phyloP scores from a whole-genome alignment of 2,797 vertebrate genomes.

The Acanthurus lineatus region DNA sequence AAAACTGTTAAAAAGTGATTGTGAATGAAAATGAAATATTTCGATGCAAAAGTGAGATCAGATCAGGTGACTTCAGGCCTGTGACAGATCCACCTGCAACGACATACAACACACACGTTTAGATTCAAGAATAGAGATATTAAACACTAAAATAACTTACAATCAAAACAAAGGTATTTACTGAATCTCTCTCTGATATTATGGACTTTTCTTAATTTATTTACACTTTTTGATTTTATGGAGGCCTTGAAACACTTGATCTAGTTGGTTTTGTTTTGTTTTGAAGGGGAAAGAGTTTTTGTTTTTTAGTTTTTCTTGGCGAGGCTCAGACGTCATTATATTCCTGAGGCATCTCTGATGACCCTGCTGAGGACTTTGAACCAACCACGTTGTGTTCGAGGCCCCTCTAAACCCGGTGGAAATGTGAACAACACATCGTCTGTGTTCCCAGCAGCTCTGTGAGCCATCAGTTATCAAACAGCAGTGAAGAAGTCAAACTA shows the following conservation, averaged over 20 bases:
- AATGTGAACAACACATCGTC: neutral
- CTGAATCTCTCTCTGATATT: too few relatives aligned
- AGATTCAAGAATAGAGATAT: neutral
- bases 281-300: too few relatives aligned
- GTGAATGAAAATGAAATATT: constrained; percentile 28
- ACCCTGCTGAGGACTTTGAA: too few relatives aligned
- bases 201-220: too few relatives aligned
- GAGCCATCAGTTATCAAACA: constrained; percentile 51
- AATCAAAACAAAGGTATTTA: neutral
- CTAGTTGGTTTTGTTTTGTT: too few relatives aligned
- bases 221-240: too few relatives aligned
- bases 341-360: too few relatives aligned
- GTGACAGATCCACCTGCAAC: constrained; percentile 90
- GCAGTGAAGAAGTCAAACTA: constrained; percentile 53
- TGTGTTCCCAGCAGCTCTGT: constrained; percentile 33
- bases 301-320: too few relatives aligned
- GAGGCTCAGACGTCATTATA: too few relatives aligned
- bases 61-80: constrained; percentile 49
- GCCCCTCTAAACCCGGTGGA: neutral
- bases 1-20: constrained; percentile 11
- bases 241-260: too few relatives aligned
- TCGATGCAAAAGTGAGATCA: constrained; percentile 13
- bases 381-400: too few relatives aligned
- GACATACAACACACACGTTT: constrained; percentile 14
- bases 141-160: neutral